phyloP scores from a whole-genome alignment of 2,888 invertebrate species.

The Dryobotodes eremita region DNA sequence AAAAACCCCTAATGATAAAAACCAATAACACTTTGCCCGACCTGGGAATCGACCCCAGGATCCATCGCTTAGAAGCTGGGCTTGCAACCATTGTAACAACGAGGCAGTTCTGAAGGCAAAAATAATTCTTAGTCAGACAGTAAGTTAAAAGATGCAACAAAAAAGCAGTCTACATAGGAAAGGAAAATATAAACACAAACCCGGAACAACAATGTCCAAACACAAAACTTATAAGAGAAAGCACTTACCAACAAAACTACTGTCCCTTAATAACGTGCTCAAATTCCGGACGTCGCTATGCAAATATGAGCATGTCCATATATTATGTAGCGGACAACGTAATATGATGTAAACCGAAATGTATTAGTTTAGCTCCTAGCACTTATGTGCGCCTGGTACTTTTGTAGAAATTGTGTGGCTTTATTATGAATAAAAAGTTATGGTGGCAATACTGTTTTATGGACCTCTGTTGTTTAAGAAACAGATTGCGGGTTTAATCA shows the following conservation, averaged over 20 bases:
- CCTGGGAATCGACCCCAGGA: not conserved
- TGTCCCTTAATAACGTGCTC: constrained; percentile 35
- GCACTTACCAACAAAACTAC: constrained; percentile 40
- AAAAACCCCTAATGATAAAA: not conserved
- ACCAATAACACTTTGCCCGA: not conserved
- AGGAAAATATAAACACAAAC: constrained; percentile 19
- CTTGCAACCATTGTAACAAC: not conserved
- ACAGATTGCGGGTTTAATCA: not conserved
- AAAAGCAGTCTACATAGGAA: too few relatives aligned
- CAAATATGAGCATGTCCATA: constrained; percentile 54
- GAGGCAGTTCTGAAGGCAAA: not conserved
- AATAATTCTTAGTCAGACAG: too few relatives aligned
- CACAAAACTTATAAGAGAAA: constrained; percentile 36
- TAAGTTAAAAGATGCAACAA: too few relatives aligned
- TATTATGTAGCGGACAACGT: constrained; percentile 49
- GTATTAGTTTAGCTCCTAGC: constrained; percentile 56
- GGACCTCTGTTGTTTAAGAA: not conserved
- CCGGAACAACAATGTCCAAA: constrained; percentile 15
- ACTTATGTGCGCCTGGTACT: constrained; percentile 44
- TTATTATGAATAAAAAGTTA: constrained; percentile 8
- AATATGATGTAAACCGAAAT: constrained; percentile 58
- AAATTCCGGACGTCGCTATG: constrained; percentile 48
- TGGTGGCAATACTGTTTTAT: not conserved
- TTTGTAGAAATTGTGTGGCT: not conserved
- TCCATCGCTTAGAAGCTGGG: not conserved